Percentiles rank a stretch among this genome's conserved stretches.
Conservation (phyloP, 2,797 vertebrate species). For the Aphelocoma californica region DNA sequence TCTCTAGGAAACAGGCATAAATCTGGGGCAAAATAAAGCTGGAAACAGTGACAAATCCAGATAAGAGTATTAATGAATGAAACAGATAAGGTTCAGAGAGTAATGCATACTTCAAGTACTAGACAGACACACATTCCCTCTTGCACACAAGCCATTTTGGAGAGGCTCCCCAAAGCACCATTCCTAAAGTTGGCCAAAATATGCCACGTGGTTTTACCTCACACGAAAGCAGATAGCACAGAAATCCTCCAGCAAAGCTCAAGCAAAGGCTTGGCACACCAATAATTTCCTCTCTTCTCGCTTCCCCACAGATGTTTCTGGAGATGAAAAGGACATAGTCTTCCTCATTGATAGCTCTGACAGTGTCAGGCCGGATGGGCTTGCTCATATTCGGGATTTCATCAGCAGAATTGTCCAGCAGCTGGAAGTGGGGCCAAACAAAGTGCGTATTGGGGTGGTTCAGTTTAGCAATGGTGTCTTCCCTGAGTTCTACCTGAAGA, state of each 20-base stretch:
- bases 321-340: constrained; percentile 84
- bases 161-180: rapidly evolving
- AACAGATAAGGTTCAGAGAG: background rate
- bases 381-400: constrained; percentile 91
- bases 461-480: constrained; percentile 85
- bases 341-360: constrained; percentile 94
- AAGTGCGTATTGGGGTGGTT: constrained; percentile 85
- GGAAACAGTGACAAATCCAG: background rate
- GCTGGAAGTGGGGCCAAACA: constrained; percentile 83
- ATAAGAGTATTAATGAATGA: background rate
- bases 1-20: background rate
- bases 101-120: background rate
- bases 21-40: background rate
- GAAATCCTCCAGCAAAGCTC: background rate
- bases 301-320: constrained; percentile 67
- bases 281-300: background rate
- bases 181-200: background rate
- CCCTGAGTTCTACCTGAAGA: constrained; percentile 87
- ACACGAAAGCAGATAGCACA: background rate
- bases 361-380: constrained; percentile 66
- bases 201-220: rapidly evolving
- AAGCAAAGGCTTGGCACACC: background rate
- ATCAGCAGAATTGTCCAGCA: constrained; percentile 82
- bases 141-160: background rate
- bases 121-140: background rate